A percentile compares a stretch with the other conserved stretches of the same genome.
Evolutionary conservation across 2,113 vertebrate genomes (phyloP).

Genomic region (Centrocercus urophasianus): DNA sequence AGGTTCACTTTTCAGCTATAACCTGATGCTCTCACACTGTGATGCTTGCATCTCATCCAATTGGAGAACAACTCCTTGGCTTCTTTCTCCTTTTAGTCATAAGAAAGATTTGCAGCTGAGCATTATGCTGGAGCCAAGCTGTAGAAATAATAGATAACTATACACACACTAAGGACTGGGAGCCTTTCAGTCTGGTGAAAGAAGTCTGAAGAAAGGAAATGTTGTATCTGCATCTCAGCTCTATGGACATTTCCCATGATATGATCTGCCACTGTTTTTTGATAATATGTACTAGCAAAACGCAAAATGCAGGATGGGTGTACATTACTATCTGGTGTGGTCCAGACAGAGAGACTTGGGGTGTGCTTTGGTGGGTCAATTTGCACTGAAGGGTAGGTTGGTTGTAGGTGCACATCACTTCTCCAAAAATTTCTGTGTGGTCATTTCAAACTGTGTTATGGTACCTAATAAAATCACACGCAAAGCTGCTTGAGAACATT

Average conservation of each 20-base stretch:
- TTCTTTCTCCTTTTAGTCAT: background rate
- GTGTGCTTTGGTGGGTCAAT: background rate
- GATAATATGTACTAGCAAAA: background rate
- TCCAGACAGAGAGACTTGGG: background rate
- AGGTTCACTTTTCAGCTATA: background rate
- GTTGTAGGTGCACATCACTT: background rate
- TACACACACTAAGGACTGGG: background rate
- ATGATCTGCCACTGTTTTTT: background rate
- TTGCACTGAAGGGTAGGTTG: background rate
- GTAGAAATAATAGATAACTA: background rate
- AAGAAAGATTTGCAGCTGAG: background rate
- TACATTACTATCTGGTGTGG: background rate
- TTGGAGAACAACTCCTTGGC: background rate
- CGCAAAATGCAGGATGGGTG: background rate
- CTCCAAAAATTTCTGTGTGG: accelerated
- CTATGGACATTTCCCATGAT: background rate
- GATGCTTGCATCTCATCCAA: background rate
- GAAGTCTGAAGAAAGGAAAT: background rate
- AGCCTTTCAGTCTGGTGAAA: background rate
- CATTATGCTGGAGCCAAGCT: background rate
- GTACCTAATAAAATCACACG: background rate
- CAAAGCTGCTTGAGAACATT: background rate
- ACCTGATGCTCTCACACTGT: background rate
- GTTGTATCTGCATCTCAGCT: background rate
- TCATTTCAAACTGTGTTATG: background rate